Percentiles rank a stretch among this genome's conserved stretches.
Evolutionary conservation across 2,113 vertebrate genomes (phyloP).

Genomic region (Etheostoma spectabile): DNA sequence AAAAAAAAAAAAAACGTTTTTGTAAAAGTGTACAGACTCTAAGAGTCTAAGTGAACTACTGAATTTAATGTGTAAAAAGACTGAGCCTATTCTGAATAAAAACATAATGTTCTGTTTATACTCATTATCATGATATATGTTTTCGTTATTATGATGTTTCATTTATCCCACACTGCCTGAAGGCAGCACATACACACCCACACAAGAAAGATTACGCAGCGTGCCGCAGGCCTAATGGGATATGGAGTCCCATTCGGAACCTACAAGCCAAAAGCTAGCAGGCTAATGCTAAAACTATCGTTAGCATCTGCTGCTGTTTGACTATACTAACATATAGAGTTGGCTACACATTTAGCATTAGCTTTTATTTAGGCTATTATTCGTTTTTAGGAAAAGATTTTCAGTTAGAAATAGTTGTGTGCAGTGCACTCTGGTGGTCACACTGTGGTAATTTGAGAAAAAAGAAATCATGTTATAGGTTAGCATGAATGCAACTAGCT

Average conservation of each 20-base stretch:
- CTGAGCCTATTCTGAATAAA: background rate
- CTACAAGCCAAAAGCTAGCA: background rate
- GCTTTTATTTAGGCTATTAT: no score
- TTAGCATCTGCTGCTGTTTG: background rate
- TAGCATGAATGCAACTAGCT: background rate
- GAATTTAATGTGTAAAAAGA: background rate
- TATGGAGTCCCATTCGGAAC: slow-evolving; percentile 37
- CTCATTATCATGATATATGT: background rate
- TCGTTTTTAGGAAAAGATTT: background rate
- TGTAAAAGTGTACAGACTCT: background rate
- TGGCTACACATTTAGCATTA: background rate
- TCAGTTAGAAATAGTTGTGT: background rate
- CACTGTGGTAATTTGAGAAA: no score
- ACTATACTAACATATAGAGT: background rate
- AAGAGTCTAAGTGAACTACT: background rate
- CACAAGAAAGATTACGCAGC: slow-evolving; percentile 51
- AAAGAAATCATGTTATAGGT: background rate
- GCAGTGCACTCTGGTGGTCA: slow-evolving; percentile 10
- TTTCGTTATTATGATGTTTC: fast-evolving
- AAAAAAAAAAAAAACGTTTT: background rate
- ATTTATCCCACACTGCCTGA: background rate
- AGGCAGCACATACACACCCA: slow-evolving; percentile 45
- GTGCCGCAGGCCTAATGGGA: slow-evolving; percentile 55
- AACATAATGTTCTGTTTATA: background rate
- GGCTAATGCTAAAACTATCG: background rate